Evolutionary conservation across 2,113 vertebrate species (phyloP).

Genomic region (Nesoenas mayeri): DNA sequence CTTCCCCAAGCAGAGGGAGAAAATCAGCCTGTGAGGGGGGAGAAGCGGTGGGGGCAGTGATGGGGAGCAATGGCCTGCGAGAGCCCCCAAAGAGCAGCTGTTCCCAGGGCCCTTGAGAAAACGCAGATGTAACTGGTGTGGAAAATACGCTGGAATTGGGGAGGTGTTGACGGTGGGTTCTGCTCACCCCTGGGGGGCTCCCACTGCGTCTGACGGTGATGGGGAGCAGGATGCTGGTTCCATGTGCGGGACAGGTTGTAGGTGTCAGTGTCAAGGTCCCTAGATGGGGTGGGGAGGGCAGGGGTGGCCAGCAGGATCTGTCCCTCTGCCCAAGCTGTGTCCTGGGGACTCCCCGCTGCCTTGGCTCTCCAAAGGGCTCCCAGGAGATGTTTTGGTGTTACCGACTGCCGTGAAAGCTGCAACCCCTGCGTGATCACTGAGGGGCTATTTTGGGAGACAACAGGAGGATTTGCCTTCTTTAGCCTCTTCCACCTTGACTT

Average conservation of each 20-base stretch:
- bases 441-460: neutral
- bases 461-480: neutral
- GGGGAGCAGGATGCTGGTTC: neutral
- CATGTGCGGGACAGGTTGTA: accelerated
- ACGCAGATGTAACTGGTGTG: neutral
- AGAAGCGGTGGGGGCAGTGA: too few relatives aligned
- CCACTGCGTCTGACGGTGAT: too few relatives aligned
- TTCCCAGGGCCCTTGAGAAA: accelerated
- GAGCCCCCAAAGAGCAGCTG: neutral
- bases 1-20: neutral
- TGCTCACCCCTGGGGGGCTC: too few relatives aligned
- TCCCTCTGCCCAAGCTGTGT: neutral
- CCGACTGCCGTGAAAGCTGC: neutral
- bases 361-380: neutral
- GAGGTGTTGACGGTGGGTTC: neutral
- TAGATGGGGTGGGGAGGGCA: neutral
- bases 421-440: neutral
- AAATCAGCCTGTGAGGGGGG: neutral
- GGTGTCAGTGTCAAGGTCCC: neutral
- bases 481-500: neutral
- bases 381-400: neutral
- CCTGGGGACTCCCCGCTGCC: neutral
- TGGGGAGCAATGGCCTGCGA: too few relatives aligned
- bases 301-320: neutral
- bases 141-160: accelerated